phyloP scores from a whole-genome alignment of 2,113 vertebrate species.

The Dissostichus mawsoni region DNA sequence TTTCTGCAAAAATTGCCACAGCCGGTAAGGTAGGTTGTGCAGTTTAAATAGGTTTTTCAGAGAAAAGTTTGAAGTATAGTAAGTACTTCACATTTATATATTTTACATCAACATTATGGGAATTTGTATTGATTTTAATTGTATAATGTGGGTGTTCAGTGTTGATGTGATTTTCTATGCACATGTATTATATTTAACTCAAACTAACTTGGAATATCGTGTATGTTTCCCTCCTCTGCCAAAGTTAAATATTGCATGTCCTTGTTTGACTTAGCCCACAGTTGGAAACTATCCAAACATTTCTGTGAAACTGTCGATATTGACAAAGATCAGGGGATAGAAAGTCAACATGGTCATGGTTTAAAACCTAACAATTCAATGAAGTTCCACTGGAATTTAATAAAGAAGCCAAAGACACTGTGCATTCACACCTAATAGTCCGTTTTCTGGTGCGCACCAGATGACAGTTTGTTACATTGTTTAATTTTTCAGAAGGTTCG shows the following conservation, averaged over 20 bases:
- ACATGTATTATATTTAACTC: not conserved
- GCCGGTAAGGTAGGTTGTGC: slow-evolving; percentile 65
- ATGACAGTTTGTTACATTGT: no score
- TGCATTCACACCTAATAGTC: no score
- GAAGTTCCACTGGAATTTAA: not conserved
- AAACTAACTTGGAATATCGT: not conserved
- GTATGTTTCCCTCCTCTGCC: no score
- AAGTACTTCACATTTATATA: not conserved
- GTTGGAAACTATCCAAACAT: not conserved
- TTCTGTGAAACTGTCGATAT: slow-evolving; percentile 21
- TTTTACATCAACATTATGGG: not conserved
- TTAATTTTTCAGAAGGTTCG: no score
- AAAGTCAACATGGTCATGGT: not conserved
- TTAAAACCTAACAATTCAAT: not conserved
- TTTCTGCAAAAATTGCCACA: slow-evolving; percentile 58
- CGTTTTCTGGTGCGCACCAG: no score
- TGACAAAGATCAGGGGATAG: not conserved
- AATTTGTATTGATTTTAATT: not conserved
- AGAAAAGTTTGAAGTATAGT: not conserved
- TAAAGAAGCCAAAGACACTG: not conserved
- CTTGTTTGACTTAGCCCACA: not conserved
- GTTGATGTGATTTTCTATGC: not conserved
- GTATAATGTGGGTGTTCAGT: not conserved
- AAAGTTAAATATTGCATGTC: not conserved
- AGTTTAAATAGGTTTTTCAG: not conserved